Conservation (phyloP, 2,888 invertebrate species). For the Patella caerulea region DNA sequence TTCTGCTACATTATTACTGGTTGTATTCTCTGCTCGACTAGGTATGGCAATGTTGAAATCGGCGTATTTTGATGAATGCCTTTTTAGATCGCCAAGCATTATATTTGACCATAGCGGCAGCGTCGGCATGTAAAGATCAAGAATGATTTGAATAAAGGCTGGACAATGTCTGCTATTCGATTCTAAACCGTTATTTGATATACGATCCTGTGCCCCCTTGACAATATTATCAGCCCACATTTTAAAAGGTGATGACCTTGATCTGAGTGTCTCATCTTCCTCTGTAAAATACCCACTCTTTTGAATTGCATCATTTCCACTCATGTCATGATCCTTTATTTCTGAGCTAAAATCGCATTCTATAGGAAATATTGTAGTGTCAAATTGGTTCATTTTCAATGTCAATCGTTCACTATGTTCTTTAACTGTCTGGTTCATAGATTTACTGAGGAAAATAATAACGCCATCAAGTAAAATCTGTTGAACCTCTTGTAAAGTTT, state of each 20-base stretch:
- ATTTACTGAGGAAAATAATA: not conserved
- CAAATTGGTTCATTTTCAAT: not conserved
- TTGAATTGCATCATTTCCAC: not conserved
- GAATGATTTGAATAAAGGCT: not conserved
- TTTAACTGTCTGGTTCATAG: not conserved
- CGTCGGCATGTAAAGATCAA: not conserved
- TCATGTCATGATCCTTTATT: too few relatives aligned
- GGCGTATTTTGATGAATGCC: not conserved
- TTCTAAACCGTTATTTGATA: not conserved
- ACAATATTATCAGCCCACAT: not conserved
- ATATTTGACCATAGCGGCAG: not conserved
- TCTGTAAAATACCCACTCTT: not conserved
- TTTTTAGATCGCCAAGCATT: not conserved
- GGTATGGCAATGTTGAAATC: not conserved
- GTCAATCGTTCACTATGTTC: not conserved
- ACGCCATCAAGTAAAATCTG: not conserved
- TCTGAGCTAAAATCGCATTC: too few relatives aligned
- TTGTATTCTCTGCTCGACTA: not conserved
- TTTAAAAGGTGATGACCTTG: not conserved
- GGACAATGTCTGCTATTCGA: not conserved
- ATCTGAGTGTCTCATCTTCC: not conserved
- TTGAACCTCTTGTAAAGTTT: not conserved
- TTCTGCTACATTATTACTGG: not conserved
- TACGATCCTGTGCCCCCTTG: not conserved
- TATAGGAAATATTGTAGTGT: not conserved